A percentile compares a stretch with the other conserved stretches of the same genome.
These are phyloP conservation scores for Microcebus lehilahytsara DNA, from an alignment of 2,113 vertebrate species.

Conservation along the genomic window DNA sequence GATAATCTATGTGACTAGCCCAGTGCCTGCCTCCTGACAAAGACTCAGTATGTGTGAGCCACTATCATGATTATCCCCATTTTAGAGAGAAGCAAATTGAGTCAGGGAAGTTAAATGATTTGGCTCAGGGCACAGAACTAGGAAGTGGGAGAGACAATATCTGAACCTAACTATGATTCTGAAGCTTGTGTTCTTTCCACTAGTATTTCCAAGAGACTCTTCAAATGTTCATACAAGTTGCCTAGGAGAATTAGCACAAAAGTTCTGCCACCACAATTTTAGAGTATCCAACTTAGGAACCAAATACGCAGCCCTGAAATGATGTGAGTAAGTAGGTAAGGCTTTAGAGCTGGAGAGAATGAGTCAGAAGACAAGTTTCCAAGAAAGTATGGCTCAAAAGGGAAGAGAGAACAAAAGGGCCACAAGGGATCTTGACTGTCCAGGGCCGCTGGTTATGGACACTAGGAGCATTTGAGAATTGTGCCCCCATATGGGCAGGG, in stretches of 20 bases:
- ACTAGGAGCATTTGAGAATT: neutral
- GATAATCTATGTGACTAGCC: neutral
- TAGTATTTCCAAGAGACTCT: neutral
- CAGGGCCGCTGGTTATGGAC: neutral
- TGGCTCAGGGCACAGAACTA: neutral
- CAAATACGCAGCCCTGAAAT: neutral
- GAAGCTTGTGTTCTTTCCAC: neutral
- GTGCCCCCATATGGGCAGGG: neutral
- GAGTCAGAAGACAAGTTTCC: neutral
- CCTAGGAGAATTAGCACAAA: neutral
- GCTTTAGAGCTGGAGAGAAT: neutral
- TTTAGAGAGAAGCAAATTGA: slow-evolving; percentile 5
- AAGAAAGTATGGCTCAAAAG: neutral
- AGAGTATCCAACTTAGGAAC: neutral
- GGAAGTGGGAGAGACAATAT: neutral
- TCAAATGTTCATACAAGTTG: neutral
- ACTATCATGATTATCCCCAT: neutral
- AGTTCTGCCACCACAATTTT: neutral
- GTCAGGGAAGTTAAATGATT: neutral
- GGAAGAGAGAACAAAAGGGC: neutral
- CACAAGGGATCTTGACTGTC: neutral
- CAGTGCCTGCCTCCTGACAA: neutral
- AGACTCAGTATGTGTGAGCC: neutral
- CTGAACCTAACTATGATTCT: neutral
- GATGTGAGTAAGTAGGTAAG: neutral